These are phyloP conservation scores for Pocillopora meandrina DNA, from an alignment of 92 coral and sea anemone species.

Conservation along the genomic window DNA sequence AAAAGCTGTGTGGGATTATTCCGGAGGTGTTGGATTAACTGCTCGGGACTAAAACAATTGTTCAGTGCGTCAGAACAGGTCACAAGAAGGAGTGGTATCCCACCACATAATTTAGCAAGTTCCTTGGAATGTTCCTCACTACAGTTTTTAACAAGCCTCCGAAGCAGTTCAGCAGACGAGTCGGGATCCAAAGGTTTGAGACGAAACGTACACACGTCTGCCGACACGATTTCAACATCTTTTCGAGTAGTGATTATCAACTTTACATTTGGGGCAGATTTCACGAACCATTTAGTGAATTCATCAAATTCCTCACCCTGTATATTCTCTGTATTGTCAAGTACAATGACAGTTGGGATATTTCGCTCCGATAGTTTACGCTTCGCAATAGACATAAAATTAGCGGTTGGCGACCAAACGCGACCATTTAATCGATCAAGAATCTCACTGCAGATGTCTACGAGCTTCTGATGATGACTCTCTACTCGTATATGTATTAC, in stretches of 20 bases:
- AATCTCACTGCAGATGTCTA: conserved; percentile 32
- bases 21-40: background rate
- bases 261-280: conserved; percentile 4
- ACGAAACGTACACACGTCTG: background rate
- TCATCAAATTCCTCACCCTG: conserved; percentile 34
- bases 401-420: conserved; percentile 13
- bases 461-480: conserved; percentile 20
- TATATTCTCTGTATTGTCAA: conserved; percentile 60
- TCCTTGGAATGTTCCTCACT: background rate
- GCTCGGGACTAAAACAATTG: background rate
- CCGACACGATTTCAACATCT: background rate
- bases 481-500: conserved; percentile 27
- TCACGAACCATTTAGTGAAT: background rate
- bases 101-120: background rate
- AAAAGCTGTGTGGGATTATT: background rate
- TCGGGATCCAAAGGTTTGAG: background rate
- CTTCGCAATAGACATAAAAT: conserved; percentile 41
- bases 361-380: conserved; percentile 13
- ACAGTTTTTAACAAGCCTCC: background rate
- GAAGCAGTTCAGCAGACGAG: conserved; percentile 8
- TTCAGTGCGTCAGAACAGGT: background rate
- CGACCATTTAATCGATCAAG: conserved; percentile 28
- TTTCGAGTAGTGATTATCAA: conserved; percentile 14
- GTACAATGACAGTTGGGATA: conserved; percentile 37
- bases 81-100: conserved; percentile 1